Conservation (phyloP, 2,797 vertebrate species). For the Acropternis orthonyx region DNA sequence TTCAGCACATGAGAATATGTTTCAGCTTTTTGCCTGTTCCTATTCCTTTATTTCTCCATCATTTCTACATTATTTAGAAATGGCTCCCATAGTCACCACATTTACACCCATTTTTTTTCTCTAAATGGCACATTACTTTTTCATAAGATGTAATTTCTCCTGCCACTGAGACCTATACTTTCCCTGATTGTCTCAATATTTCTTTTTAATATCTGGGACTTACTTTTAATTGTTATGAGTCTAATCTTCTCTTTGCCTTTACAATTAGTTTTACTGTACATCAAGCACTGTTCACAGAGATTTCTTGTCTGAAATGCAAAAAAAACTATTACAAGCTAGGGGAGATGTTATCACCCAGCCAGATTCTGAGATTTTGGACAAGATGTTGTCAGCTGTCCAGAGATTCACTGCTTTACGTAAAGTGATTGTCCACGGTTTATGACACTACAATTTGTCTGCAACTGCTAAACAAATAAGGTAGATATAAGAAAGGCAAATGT, state of each 20-base stretch:
- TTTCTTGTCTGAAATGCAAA: constrained; percentile 8
- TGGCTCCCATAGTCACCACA: neutral
- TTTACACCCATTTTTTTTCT: neutral
- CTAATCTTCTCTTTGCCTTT: neutral
- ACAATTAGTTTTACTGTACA: constrained; percentile 29
- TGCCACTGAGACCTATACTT: neutral
- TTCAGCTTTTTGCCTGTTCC: neutral
- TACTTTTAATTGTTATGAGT: constrained; percentile 14
- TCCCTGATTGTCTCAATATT: neutral
- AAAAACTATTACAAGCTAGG: neutral
- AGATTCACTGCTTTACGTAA: neutral
- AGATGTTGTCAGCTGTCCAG: neutral
- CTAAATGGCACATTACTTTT: constrained; percentile 4
- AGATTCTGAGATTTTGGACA: neutral
- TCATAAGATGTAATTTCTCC: constrained; percentile 11
- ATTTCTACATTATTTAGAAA: neutral
- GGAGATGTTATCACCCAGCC: neutral
- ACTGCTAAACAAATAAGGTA: neutral
- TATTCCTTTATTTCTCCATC: constrained; percentile 19
- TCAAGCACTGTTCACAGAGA: neutral
- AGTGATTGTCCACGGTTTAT: neutral
- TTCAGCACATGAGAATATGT: neutral
- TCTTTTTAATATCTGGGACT: neutral
- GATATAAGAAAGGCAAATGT: neutral
- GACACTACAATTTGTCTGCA: neutral